phyloP scores from a whole-genome alignment of 2,888 invertebrate species.

The Galerucella pusilla region DNA sequence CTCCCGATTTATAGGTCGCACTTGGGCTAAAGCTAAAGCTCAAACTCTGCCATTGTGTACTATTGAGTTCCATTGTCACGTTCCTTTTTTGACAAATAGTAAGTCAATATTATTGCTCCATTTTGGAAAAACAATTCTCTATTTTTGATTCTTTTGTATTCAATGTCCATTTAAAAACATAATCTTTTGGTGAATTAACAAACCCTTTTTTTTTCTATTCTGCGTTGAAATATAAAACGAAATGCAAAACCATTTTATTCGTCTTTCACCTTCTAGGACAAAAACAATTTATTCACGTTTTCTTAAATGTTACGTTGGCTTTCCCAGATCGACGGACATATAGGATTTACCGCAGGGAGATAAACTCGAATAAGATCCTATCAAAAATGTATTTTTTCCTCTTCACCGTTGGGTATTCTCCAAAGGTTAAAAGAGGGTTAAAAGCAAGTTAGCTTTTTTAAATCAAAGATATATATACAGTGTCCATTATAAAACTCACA shows the following conservation, averaged over 20 bases:
- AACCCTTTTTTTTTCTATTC: background rate
- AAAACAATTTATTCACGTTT: background rate
- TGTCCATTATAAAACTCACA: too few relatives aligned
- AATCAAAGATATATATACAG: too few relatives aligned
- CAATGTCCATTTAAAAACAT: too few relatives aligned
- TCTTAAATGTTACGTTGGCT: background rate
- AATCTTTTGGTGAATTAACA: too few relatives aligned
- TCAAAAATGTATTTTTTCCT: background rate
- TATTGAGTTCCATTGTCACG: too few relatives aligned
- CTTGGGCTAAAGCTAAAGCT: too few relatives aligned
- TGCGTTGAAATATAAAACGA: background rate
- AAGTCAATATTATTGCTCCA: too few relatives aligned
- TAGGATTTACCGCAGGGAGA: background rate
- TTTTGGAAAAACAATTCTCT: too few relatives aligned
- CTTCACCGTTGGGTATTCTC: background rate
- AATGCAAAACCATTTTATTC: background rate
- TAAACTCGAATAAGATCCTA: background rate
- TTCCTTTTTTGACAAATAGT: too few relatives aligned
- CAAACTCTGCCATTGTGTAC: too few relatives aligned
- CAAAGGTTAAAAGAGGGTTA: background rate
- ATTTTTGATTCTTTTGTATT: too few relatives aligned
- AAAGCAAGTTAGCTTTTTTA: background rate
- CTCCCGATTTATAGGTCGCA: too few relatives aligned
- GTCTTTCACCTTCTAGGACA: background rate
- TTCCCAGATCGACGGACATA: background rate